phyloP scores from a whole-genome alignment of 2,888 invertebrate genomes.

The Acrocyrtus sp. region DNA sequence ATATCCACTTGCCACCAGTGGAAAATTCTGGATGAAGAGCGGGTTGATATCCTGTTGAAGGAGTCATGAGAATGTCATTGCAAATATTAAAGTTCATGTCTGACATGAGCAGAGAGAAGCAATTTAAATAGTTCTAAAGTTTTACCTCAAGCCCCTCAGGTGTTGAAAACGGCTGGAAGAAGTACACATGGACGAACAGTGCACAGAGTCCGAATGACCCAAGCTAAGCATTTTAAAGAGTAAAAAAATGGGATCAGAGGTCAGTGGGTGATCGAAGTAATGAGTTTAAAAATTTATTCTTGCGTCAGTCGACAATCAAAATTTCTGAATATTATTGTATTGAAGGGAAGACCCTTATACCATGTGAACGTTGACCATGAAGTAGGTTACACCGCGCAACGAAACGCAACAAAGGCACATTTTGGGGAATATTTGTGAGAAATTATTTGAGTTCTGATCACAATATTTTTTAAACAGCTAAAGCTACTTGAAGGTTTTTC shows the following conservation, averaged over 20 bases:
- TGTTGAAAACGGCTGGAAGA: conserved; percentile 13
- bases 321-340: neutral
- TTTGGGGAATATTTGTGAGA: too few relatives aligned
- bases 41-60: conserved; percentile 47
- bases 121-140: neutral
- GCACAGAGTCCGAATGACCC: conserved; percentile 35
- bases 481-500: too few relatives aligned
- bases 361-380: conserved; percentile 52
- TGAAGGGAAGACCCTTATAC: conserved; percentile 2
- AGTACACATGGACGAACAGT: conserved; percentile 15
- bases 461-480: too few relatives aligned
- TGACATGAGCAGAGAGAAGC: neutral
- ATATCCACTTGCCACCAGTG: conserved; percentile 41
- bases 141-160: conserved; percentile 26
- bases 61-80: neutral
- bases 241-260: neutral
- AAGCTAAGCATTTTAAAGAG: conserved; percentile 13
- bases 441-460: too few relatives aligned
- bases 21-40: conserved; percentile 43
- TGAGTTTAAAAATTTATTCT: neutral
- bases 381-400: conserved; percentile 45
- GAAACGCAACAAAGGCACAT: conserved; percentile 48
- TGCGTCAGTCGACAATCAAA: too few relatives aligned
- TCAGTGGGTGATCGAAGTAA: neutral
- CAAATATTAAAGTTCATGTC: neutral